Conservation (phyloP, 2,113 vertebrate species). For the Erythrolamprus reginae region DNA sequence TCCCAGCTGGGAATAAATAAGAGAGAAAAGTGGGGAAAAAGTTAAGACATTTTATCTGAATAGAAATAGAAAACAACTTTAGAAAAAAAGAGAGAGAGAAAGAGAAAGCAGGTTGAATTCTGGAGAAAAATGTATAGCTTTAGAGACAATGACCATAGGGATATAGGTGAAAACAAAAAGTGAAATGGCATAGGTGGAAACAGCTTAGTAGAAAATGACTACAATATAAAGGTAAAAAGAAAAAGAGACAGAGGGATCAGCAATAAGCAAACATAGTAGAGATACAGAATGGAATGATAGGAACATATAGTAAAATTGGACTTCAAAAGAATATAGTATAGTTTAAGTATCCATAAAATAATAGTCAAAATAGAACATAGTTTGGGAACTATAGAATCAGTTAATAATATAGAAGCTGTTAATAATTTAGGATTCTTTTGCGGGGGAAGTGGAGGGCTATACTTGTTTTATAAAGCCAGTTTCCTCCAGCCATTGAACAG, state of each 20-base stretch:
- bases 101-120: background rate
- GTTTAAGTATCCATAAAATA: background rate
- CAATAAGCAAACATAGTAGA: background rate
- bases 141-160: background rate
- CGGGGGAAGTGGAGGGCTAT: background rate
- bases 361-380: background rate
- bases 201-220: background rate
- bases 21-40: rapidly evolving
- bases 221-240: background rate
- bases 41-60: background rate
- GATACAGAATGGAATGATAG: background rate
- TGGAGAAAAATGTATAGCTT: background rate
- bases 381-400: background rate
- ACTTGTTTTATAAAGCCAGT: background rate
- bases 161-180: background rate
- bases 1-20: background rate
- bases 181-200: no score
- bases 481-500: background rate
- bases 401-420: background rate
- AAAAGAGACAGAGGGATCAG: background rate
- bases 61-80: background rate
- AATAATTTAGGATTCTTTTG: background rate
- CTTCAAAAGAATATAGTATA: background rate
- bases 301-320: background rate
- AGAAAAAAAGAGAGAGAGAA: background rate